Conservation (phyloP, 2,888 invertebrate genomes). For the Amblyteles armatorius region DNA sequence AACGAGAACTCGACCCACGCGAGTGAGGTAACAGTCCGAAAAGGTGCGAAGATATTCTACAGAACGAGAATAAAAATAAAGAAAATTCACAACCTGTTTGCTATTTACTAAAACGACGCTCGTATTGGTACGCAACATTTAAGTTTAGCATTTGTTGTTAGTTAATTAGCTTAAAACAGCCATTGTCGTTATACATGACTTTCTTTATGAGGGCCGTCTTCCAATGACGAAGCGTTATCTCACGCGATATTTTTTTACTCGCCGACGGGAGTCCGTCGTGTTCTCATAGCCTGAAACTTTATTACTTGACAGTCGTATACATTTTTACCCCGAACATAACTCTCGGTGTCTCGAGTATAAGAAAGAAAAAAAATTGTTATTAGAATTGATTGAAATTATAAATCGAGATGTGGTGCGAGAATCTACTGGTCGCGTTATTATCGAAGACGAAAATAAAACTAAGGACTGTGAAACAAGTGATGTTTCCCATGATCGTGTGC, state of each 20-base stretch:
- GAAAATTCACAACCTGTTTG: not conserved
- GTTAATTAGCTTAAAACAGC: not conserved
- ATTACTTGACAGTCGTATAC: not conserved
- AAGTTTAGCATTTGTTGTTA: not conserved
- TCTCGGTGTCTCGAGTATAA: not conserved
- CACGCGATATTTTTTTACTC: not conserved
- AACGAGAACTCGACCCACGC: not conserved
- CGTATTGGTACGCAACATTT: not conserved
- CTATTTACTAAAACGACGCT: not conserved
- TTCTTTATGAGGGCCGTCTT: not conserved
- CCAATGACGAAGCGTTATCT: not conserved
- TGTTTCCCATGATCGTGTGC: slow-evolving; percentile 55
- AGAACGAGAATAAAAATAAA: not conserved
- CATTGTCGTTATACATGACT: not conserved
- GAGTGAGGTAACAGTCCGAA: not conserved
- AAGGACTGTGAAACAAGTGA: slow-evolving; percentile 46
- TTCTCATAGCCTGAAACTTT: not conserved
- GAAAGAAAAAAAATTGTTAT: not conserved
- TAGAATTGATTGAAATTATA: not conserved
- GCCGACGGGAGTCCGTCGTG: not conserved
- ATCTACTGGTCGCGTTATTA: slow-evolving; percentile 38
- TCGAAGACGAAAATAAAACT: slow-evolving; percentile 6
- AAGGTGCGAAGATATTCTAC: not conserved
- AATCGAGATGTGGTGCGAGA: slow-evolving; percentile 1
- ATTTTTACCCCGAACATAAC: not conserved